phyloP scores from a whole-genome alignment of 2,113 vertebrate species.

The Cavia aperea region DNA sequence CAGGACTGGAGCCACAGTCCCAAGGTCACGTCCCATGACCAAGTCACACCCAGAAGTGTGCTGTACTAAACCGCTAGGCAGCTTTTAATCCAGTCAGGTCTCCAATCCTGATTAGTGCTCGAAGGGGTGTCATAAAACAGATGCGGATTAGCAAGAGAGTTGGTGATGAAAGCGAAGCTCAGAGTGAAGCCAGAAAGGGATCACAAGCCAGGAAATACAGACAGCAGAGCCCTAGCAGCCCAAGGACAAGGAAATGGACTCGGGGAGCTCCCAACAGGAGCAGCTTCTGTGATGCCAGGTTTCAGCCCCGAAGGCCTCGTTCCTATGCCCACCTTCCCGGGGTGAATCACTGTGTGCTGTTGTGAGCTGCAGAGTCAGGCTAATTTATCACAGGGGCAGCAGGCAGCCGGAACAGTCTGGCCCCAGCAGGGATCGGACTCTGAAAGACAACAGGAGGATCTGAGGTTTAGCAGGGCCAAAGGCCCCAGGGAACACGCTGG shows the following conservation, averaged over 20 bases:
- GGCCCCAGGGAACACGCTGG: not conserved
- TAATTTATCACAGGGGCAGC: not conserved
- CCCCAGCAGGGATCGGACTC: too few relatives aligned
- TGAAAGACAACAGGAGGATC: not conserved
- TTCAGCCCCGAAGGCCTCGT: accelerated
- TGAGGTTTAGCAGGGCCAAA: not conserved
- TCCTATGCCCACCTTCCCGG: too few relatives aligned
- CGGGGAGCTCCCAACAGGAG: not conserved
- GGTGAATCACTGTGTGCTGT: not conserved
- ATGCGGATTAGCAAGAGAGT: not conserved
- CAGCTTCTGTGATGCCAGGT: too few relatives aligned
- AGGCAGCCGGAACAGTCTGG: not conserved
- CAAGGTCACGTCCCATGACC: not conserved
- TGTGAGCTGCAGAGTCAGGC: not conserved
- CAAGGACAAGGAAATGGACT: not conserved
- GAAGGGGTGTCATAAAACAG: not conserved
- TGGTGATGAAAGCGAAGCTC: not conserved
- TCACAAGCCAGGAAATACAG: not conserved
- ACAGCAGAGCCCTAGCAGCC: not conserved
- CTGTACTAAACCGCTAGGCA: not conserved
- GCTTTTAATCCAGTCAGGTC: not conserved
- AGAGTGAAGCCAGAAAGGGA: not conserved
- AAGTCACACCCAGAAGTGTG: not conserved
- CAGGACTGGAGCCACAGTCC: not conserved
- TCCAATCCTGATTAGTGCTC: not conserved